Evolutionary conservation across 2,888 invertebrate species (phyloP).

Genomic region (Eupithecia abbreviata): DNA sequence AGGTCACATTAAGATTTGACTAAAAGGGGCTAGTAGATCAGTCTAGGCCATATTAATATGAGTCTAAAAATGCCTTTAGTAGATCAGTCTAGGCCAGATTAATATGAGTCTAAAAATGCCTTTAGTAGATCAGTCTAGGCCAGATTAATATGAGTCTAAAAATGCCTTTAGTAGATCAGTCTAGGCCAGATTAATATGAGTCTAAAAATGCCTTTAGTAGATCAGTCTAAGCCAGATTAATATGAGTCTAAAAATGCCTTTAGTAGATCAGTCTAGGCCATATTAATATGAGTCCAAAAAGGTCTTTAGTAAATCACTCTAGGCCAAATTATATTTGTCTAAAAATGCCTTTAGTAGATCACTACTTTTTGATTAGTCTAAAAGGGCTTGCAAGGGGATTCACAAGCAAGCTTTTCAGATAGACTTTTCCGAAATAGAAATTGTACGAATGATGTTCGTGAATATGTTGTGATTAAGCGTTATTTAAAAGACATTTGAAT

Average conservation of each 20-base stretch:
- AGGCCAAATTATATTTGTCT: too few relatives aligned
- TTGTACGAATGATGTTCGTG: slow-evolving; percentile 19
- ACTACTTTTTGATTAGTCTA: not conserved
- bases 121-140: too few relatives aligned
- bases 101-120: too few relatives aligned
- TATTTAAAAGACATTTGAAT: slow-evolving; percentile 42
- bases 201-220: not conserved
- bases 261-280: not conserved
- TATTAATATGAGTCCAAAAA: not conserved
- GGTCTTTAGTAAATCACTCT: not conserved
- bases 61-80: too few relatives aligned
- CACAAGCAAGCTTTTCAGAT: not conserved
- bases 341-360: not conserved
- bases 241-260: not conserved
- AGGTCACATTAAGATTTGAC: not conserved
- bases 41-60: too few relatives aligned
- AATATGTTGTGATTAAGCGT: slow-evolving; percentile 39
- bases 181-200: too few relatives aligned
- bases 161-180: too few relatives aligned
- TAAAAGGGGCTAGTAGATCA: not conserved
- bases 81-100: too few relatives aligned
- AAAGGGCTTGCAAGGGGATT: not conserved
- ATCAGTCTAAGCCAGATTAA: not conserved
- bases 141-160: too few relatives aligned
- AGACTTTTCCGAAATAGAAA: slow-evolving; percentile 29